Evolutionary conservation across 2,797 vertebrate species (phyloP).

Genomic region (Agapornis canus): DNA sequence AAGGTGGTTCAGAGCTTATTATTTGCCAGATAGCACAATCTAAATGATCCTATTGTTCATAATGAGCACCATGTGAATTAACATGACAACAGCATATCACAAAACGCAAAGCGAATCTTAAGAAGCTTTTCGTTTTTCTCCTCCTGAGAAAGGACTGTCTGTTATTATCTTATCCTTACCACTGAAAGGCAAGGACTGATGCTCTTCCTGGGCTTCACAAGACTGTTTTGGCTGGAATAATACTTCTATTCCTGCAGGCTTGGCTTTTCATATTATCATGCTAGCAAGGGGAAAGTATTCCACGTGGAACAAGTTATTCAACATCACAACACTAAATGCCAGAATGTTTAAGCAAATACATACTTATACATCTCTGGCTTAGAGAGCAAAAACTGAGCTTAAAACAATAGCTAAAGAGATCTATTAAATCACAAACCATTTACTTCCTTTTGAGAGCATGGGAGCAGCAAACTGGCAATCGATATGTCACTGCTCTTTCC

Average conservation of each 20-base stretch:
- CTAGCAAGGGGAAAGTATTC: not conserved
- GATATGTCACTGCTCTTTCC: not conserved
- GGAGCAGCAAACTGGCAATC: not conserved
- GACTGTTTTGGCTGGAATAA: not conserved
- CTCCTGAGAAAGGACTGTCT: not conserved
- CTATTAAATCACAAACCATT: not conserved
- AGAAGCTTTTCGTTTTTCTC: not conserved
- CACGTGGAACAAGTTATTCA: not conserved
- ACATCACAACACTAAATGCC: not conserved
- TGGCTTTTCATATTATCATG: not conserved
- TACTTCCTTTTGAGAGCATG: not conserved
- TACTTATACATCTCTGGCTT: not conserved
- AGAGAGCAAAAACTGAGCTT: not conserved
- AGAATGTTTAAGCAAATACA: not conserved
- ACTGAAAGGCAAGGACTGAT: not conserved
- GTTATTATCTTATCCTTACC: not conserved
- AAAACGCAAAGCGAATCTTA: not conserved
- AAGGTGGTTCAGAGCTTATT: not conserved
- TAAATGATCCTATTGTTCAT: not conserved
- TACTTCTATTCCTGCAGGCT: not conserved
- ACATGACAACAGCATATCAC: not conserved
- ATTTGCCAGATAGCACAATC: not conserved
- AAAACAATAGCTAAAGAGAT: not conserved
- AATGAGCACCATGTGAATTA: not conserved
- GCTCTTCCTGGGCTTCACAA: not conserved